Conservation (phyloP, 2,797 vertebrate genomes). For the Capromys pilorides region DNA sequence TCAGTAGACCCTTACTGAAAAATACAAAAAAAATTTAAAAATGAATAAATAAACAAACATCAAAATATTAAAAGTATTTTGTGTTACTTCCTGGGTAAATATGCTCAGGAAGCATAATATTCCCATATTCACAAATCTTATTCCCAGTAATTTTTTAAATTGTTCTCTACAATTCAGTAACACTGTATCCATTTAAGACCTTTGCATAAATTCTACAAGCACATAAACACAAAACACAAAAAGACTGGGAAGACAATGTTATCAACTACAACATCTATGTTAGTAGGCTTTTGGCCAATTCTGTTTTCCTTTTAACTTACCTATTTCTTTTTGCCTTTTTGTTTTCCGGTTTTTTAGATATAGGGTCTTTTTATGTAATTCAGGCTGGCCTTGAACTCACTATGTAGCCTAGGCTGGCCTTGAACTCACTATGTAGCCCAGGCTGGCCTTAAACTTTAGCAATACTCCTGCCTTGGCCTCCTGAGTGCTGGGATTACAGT, state of each 20-base stretch:
- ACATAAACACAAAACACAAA: neutral
- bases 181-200: neutral
- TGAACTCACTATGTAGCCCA: neutral
- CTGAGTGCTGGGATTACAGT: neutral
- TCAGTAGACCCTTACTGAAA: too few species aligned
- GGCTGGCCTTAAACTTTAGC: neutral
- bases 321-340: neutral
- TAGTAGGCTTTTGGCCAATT: neutral
- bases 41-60: neutral
- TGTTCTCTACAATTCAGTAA: slow-evolving; percentile 10
- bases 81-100: neutral
- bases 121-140: neutral
- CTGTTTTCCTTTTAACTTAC: slow-evolving; percentile 45
- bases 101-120: neutral
- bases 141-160: neutral
- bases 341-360: neutral
- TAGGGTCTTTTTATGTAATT: neutral
- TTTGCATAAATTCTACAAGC: neutral
- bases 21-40: too few species aligned
- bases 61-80: slow-evolving; percentile 33
- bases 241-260: slow-evolving; percentile 5
- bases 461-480: neutral
- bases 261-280: neutral
- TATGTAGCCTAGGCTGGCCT: neutral
- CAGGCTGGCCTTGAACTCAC: neutral